Base-by-base conservation (phyloP, 2,797 vertebrate species). In the Neosalanx taihuensis region DNA sequence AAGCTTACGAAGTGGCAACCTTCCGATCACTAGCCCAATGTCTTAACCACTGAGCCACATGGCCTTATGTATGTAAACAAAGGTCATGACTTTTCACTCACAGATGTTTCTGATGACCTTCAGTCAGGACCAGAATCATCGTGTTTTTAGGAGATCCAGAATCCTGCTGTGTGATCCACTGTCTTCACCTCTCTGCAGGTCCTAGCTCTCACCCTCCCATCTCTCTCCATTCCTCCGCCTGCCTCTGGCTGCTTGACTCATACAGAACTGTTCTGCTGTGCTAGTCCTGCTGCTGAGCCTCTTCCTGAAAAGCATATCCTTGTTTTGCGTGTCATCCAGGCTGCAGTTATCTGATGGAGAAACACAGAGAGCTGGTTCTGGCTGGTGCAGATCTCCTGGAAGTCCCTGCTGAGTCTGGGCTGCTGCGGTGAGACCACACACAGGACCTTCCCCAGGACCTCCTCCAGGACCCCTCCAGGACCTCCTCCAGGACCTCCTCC, bases 221-320 rank as follows among this genome's bases (percentile, higher is more conserved):
- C 56, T 35, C 72, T 59, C 58, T 10, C 51, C 49, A 15, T 69
- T 60, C 23, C 23, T 9, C 58, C 6, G 64, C 67, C 65, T 77
- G 72, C 67, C 67, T 71, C 64, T 64, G 78, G 70, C 35, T 74
- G 73, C 69, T 74, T 74, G 69, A 76, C 70, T 26, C 7, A 30
- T 56, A 60, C 35, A 66, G 63, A 76, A 65, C 63, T 63, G 74
- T 72, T 76, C 72, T 72, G 72, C 75, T 68, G 63, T 23, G 59
- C 72, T 10, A 41, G 33, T 37, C 18, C 35, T 18, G 69, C 69
- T 72, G 62, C 66, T 70, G 67, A 70, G 57, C 78, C 68, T 57
- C 64, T 49, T 58, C 57, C 69, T 62, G 71, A 73, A 66, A 64
- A 64, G 67, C 41, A 62, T 64, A 72, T 46, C 72, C 63, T 76